These are phyloP conservation scores for Drosophila koepferae DNA, from an alignment of 2,888 invertebrate species.

Conservation along the genomic window DNA sequence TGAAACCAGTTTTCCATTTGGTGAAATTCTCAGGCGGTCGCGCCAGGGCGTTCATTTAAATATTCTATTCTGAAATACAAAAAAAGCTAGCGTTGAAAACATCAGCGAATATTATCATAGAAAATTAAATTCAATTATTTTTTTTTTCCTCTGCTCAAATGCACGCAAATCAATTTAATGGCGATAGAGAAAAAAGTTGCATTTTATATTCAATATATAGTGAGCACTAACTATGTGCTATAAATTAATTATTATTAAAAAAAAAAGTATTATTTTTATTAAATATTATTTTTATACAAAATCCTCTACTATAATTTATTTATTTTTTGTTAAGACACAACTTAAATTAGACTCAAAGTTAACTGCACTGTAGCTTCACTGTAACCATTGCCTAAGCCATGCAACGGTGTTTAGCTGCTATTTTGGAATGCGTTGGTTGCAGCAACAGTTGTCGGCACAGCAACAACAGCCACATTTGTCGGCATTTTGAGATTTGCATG, in stretches of 20 bases:
- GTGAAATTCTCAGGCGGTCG: constrained; percentile 60
- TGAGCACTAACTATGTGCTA: constrained; percentile 5
- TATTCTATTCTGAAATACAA: constrained; percentile 6
- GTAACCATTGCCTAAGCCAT: constrained; percentile 23
- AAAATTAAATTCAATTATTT: constrained; percentile 60
- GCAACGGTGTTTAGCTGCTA: constrained; percentile 13
- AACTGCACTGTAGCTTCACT: constrained; percentile 20
- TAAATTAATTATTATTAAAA: background rate
- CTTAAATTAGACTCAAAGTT: background rate
- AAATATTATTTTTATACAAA: no score
- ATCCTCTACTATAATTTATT: no score
- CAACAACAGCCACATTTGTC: constrained; percentile 36
- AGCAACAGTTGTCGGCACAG: constrained; percentile 5
- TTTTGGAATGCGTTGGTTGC: constrained; percentile 30
- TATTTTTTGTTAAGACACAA: no score
- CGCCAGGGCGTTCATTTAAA: constrained; percentile 40
- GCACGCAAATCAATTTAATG: constrained; percentile 57
- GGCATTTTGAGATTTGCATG: constrained; percentile 66
- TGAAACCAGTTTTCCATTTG: constrained; percentile 68
- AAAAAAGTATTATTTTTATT: no score
- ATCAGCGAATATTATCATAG: constrained; percentile 54
- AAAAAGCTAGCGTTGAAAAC: constrained; percentile 56
- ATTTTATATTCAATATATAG: constrained; percentile 25
- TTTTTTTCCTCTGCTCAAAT: constrained; percentile 33
- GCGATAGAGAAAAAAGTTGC: constrained; percentile 34